Evolutionary conservation across 2,888 invertebrate species (phyloP).

Genomic region (Lasioglossum zephyrum): DNA sequence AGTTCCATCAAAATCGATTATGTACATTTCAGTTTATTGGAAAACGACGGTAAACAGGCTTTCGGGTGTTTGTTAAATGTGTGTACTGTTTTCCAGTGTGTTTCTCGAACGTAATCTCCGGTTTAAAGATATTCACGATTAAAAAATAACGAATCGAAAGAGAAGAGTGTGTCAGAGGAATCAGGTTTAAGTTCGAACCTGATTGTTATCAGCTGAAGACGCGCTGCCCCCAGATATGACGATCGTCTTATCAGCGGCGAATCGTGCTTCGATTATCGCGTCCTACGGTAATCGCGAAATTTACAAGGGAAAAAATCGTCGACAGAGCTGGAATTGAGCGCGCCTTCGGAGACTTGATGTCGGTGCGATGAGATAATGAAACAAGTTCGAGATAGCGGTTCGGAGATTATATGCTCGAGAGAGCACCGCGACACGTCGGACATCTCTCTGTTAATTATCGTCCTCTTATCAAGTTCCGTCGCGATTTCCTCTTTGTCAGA

Average conservation of each 20-base stretch:
- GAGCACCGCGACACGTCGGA: conserved; percentile 19
- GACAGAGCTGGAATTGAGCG: background rate
- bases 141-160: background rate
- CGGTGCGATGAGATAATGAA: conserved; percentile 39
- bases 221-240: background rate
- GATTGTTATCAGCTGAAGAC: background rate
- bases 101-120: background rate
- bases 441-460: conserved; percentile 34
- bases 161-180: background rate
- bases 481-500: conserved; percentile 13
- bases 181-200: background rate
- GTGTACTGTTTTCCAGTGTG: background rate
- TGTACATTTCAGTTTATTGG: background rate
- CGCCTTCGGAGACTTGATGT: background rate
- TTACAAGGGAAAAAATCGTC: background rate
- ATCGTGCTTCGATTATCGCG: background rate
- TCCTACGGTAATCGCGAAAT: background rate
- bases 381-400: conserved; percentile 41
- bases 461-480: conserved; percentile 23
- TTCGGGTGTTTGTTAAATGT: too few species aligned
- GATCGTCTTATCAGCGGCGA: background rate
- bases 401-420: background rate
- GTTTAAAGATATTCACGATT: background rate
- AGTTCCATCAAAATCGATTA: background rate
- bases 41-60: background rate